These are phyloP conservation scores for Cydia splendana DNA, from an alignment of 1,140 invertebrate genomes.

Conservation along the genomic window DNA sequence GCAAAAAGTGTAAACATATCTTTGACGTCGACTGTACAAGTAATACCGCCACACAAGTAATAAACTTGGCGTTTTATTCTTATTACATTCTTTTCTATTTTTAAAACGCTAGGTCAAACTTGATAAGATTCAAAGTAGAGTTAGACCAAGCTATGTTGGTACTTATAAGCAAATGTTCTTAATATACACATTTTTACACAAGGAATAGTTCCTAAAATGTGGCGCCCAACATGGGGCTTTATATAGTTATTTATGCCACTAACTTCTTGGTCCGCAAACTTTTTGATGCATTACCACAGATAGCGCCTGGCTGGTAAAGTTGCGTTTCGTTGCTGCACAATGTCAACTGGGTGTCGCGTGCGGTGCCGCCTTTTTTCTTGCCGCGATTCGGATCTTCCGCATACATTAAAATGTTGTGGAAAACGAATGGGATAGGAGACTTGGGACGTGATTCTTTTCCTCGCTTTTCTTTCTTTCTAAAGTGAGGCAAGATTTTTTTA, in stretches of 20 bases:
- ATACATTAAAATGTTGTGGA: conserved; percentile 29
- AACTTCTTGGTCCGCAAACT: neutral
- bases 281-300: conserved; percentile 27
- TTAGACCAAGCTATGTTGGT: too few relatives aligned
- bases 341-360: conserved; percentile 18
- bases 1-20: too few relatives aligned
- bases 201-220: too few relatives aligned
- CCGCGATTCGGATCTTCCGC: conserved; percentile 23
- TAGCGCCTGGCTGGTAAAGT: neutral
- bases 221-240: too few relatives aligned
- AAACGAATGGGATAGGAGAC: neutral
- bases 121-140: too few relatives aligned
- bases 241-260: too few relatives aligned
- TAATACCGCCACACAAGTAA: neutral
- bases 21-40: neutral
- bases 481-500: neutral
- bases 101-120: too few relatives aligned
- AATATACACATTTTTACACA: too few relatives aligned
- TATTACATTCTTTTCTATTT: too few relatives aligned
- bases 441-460: neutral
- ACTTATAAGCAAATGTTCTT: too few relatives aligned
- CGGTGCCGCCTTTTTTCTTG: conserved; percentile 17
- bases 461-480: neutral
- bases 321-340: conserved; percentile 19
- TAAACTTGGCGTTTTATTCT: too few relatives aligned